These are phyloP conservation scores for Brachypteracias leptosomus DNA, from an alignment of 2,113 vertebrate genomes.

Conservation along the genomic window DNA sequence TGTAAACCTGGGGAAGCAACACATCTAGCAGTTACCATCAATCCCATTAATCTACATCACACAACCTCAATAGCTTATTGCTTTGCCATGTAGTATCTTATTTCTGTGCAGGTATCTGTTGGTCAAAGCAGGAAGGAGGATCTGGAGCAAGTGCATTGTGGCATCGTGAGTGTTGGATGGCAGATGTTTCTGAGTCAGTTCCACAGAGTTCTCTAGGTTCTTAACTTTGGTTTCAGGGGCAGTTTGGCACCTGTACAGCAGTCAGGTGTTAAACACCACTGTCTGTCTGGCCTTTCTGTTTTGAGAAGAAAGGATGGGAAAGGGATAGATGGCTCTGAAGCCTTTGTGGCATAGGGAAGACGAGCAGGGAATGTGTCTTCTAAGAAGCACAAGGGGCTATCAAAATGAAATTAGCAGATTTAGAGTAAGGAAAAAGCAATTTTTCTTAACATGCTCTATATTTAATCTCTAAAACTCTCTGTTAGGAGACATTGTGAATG, in stretches of 20 bases:
- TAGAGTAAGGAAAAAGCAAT: neutral
- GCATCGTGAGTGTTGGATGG: neutral
- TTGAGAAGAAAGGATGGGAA: neutral
- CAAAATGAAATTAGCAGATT: neutral
- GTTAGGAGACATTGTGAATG: neutral
- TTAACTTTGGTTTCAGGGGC: neutral
- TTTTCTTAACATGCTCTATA: rapidly evolving
- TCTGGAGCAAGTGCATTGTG: neutral
- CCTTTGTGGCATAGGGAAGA: neutral
- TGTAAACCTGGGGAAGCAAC: neutral
- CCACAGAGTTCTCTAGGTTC: neutral
- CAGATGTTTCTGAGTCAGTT: neutral
- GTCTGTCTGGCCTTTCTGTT: neutral
- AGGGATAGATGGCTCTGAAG: neutral
- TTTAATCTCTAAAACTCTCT: neutral
- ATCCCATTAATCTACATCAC: neutral
- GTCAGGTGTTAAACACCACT: neutral
- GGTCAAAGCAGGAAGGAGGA: neutral
- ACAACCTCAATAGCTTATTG: neutral
- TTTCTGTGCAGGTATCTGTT: neutral
- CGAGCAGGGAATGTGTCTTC: neutral
- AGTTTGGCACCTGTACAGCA: neutral
- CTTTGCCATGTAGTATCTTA: neutral
- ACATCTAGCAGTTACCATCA: neutral
- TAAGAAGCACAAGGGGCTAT: neutral